Evolutionary conservation across 2,888 invertebrate genomes (phyloP), one percentile per base, ranked within the genome.

Genomic region (Amaurobius ferox): DNA sequence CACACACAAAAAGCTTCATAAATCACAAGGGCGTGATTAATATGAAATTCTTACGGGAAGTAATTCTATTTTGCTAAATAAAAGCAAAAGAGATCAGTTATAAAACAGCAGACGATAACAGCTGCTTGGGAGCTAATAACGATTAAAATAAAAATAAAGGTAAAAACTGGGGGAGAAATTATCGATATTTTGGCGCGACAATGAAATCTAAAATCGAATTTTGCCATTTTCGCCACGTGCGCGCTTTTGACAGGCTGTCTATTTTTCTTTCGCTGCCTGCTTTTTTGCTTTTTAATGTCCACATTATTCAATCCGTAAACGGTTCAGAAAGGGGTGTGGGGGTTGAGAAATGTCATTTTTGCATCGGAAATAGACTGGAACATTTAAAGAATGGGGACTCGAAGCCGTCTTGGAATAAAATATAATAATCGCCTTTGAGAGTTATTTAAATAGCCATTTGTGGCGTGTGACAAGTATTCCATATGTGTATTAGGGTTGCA

Each of bases 161-260:
- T 55, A 23, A 55, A 55, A 44, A 44, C 44, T 5, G 16, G 44
- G 55, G 16, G 44, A 23, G 16, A 55, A 55, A 55, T 23, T 55
- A 55, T 55, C 55, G 55, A 55, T 55, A 55, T 55, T 55, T 55
- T 16, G 23, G 55, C 23, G 55, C 55, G 55, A 55, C 55, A 55
- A 55, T 55, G 55, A 55, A 55, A 55, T 55, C 55, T 44, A 55
- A 55, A 55, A 55, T 55, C 55, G 55, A 55, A 55, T 55, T 55
- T 55, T 16, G 55, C 55, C 55, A 55, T 55, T 55, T 55, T 55
- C 55, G 23, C 55, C 55, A 55, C 55, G 55, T 55, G 55, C 55
- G 55, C 55, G 23, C 55, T 55, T 35, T 55, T 55, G 55, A 55
- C 55, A 55, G 55, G 55, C 16, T 55, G 55, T 55, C 55, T 55